Base-by-base conservation (phyloP, 2,888 invertebrate genomes). In the Drosophila peninsularis region DNA sequence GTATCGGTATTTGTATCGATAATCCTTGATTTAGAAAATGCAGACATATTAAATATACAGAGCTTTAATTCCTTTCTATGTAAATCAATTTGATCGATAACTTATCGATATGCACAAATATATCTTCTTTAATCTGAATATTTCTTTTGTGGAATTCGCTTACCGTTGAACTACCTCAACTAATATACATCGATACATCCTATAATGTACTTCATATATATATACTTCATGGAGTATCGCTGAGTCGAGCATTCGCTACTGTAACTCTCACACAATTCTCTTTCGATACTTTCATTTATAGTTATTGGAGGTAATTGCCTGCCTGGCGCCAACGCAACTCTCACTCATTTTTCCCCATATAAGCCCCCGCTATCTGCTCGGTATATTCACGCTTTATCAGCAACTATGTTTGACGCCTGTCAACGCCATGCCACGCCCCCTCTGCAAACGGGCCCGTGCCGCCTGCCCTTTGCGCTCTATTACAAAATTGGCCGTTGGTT, bases 221-320 rank as follows among this genome's bases (percentile, higher is more conserved):
- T 41, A 19, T 41, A 3, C 14, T 10, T 39, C 17, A n/a, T n/a
- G n/a, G n/a, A 27, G 19, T 49, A 37, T 30, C 21, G n/a, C 0
- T 2, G 5, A 37, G 37, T 37, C 50, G 27, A 4, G 13, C 14
- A 27, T n/a, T 4, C 17, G 36, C 50, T 41, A 24, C 30, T 14
- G 64, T 14, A n/a, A 37, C 19, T 21, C 50, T 70, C 50, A 52
- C 57, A 36, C 60, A 47, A 27, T 49, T 30, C 24, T 41, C 66
- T 42, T 54, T 58, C 36, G 42, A 60, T 55, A 64, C 64, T 62
- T 60, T 55, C 58, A 49, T 58, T 71, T 57, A 54, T 58, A 62
- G 56, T 68, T 72, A 71, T 62, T 71, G 57, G 62, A 66, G 61
- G 66, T 75, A 74, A 75, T 74, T 74, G 74, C 71, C 75, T 71